phyloP scores from a whole-genome alignment of 2,797 vertebrate genomes.

The Clarias pachynema region DNA sequence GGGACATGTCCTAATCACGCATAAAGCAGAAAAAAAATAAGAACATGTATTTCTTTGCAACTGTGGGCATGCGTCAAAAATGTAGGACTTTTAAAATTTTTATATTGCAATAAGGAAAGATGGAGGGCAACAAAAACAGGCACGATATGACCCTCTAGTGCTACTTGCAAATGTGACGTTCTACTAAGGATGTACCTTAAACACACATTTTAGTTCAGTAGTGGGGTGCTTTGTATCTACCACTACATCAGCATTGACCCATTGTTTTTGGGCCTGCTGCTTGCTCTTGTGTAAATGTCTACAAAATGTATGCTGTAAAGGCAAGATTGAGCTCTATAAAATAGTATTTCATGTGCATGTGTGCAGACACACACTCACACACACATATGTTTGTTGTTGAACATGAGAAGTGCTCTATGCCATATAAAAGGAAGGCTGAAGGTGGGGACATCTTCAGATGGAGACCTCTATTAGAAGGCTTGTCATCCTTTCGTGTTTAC shows the following conservation, averaged over 20 bases:
- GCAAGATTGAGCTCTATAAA: not conserved
- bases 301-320: not conserved
- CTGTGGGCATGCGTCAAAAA: not conserved
- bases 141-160: not conserved
- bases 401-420: conserved; percentile 67
- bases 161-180: not conserved
- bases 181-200: not conserved
- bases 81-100: not conserved
- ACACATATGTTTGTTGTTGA: conserved; percentile 41
- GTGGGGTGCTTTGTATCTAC: not conserved
- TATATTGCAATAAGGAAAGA: not conserved
- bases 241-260: too few relatives aligned
- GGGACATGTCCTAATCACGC: not conserved
- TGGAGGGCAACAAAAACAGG: not conserved
- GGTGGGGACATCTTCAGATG: conserved; percentile 79
- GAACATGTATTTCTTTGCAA: not conserved
- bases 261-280: not conserved
- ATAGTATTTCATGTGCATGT: not conserved
- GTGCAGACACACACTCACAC: not conserved
- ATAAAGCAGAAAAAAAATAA: not conserved
- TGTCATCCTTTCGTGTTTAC: conserved; percentile 81
- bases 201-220: not conserved
- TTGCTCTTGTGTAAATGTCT: not conserved
- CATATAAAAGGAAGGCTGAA: conserved; percentile 72
- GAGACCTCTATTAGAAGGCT: conserved; percentile 77